phyloP scores from a whole-genome alignment of 2,113 vertebrate species.

The Callionymus lyra region DNA sequence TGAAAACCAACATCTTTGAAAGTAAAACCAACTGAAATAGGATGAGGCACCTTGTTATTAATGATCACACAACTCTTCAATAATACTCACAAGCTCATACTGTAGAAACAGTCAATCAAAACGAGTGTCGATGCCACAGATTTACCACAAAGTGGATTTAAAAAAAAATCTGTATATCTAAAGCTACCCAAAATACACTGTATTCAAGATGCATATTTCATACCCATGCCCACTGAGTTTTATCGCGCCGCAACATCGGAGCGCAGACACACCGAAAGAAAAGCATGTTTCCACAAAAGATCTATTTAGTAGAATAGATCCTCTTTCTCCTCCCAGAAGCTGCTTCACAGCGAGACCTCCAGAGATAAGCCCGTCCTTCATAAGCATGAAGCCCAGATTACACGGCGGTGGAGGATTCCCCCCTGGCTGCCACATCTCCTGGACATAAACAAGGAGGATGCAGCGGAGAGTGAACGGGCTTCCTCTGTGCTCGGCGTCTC shows the following conservation, averaged over 20 bases:
- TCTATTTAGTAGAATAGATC: slow-evolving; percentile 10
- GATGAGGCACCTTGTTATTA: no score
- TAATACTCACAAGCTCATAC: no score
- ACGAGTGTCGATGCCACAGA: no score
- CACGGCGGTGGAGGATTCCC: slow-evolving; percentile 43
- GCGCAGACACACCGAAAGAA: slow-evolving; percentile 22
- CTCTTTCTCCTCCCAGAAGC: slow-evolving; percentile 9
- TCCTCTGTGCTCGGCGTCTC: slow-evolving; percentile 25
- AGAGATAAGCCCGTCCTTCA: slow-evolving; percentile 54
- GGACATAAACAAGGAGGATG: slow-evolving; percentile 47
- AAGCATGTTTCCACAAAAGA: slow-evolving; percentile 24
- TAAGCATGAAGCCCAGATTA: slow-evolving; percentile 47
- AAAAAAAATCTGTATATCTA: no score
- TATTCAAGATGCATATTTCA: no score
- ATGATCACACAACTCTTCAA: no score
- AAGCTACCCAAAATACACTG: no score
- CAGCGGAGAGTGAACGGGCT: slow-evolving; percentile 20
- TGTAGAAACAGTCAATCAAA: no score
- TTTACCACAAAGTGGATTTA: no score
- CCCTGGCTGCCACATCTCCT: slow-evolving; percentile 25
- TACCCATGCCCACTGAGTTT: no score
- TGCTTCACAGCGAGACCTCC: slow-evolving; percentile 28
- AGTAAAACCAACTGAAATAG: no score
- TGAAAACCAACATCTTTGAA: no score
- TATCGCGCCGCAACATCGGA: slow-evolving; percentile 19